Percentiles rank a stretch among this genome's conserved stretches.
Evolutionary conservation across 2,888 invertebrate genomes (phyloP).

Genomic region (Drosophila birchii): DNA sequence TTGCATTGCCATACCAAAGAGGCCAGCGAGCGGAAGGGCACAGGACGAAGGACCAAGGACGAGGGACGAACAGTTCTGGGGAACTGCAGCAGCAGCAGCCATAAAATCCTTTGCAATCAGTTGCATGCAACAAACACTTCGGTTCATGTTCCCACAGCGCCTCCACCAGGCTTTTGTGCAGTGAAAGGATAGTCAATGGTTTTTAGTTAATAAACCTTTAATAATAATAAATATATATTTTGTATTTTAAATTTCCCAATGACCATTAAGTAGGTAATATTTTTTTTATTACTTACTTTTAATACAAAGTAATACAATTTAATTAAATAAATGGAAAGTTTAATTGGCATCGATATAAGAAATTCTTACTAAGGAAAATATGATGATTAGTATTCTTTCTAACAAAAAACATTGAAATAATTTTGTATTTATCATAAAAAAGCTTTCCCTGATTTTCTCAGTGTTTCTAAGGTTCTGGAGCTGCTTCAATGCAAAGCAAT

Average conservation of each 20-base stretch:
- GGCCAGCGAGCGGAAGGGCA: constrained; percentile 37
- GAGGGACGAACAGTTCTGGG: not conserved
- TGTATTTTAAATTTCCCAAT: not conserved
- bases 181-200: not conserved
- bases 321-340: too few species aligned
- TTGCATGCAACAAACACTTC: constrained; percentile 71
- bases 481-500: constrained; percentile 10
- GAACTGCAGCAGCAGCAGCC: constrained; percentile 49
- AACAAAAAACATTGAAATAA: too few species aligned
- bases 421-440: not conserved
- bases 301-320: too few species aligned
- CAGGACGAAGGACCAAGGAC: constrained; percentile 8
- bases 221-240: not conserved
- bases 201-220: not conserved
- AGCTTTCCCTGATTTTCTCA: not conserved
- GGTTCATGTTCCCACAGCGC: constrained; percentile 45
- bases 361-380: not conserved
- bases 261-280: too few species aligned
- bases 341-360: too few species aligned
- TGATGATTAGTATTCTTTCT: not conserved
- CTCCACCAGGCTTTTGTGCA: constrained; percentile 25
- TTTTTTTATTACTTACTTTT: too few species aligned
- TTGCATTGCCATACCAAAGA: constrained; percentile 56
- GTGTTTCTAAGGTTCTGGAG: not conserved
- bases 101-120: constrained; percentile 79